These are phyloP conservation scores for Notodonta dromedarius DNA, from an alignment of 2,888 invertebrate species.

Conservation along the genomic window DNA sequence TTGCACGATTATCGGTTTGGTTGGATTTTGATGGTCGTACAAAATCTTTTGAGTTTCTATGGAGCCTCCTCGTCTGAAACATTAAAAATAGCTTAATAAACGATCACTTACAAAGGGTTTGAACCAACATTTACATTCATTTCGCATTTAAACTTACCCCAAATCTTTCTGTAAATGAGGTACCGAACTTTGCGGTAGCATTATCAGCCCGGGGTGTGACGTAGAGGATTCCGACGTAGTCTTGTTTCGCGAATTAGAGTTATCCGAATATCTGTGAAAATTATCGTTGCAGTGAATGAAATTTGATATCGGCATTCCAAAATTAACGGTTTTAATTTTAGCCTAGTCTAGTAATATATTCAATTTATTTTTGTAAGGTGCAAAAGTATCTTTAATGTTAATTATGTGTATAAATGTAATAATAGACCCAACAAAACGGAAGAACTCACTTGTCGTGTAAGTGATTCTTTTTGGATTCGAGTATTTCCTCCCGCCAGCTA, in stretches of 20 bases:
- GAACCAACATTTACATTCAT: neutral
- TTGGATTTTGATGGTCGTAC: conserved; percentile 79
- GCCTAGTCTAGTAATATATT: no score
- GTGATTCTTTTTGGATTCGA: conserved; percentile 72
- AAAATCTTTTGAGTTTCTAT: conserved; percentile 70
- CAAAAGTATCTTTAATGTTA: no score
- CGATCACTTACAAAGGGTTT: neutral
- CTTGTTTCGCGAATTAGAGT: conserved; percentile 61
- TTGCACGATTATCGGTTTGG: conserved; percentile 89
- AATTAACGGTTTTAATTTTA: no score
- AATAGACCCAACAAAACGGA: neutral
- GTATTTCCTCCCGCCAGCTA: conserved; percentile 80
- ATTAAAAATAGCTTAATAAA: conserved; percentile 15
- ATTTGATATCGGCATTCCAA: neutral
- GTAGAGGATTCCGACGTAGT: conserved; percentile 60
- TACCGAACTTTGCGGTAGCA: conserved; percentile 71
- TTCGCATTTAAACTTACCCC: conserved; percentile 48
- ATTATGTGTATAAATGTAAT: no score
- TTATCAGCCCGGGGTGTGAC: conserved; percentile 70
- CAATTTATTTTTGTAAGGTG: no score
- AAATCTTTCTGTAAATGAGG: conserved; percentile 69
- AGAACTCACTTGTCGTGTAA: conserved; percentile 60
- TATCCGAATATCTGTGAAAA: conserved; percentile 57
- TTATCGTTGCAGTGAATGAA: neutral
- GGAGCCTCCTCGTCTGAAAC: conserved; percentile 59